A percentile compares a stretch with the other conserved stretches of the same genome.
phyloP scores from a whole-genome alignment of 1,140 invertebrate genomes.

The Augochlora pura region DNA sequence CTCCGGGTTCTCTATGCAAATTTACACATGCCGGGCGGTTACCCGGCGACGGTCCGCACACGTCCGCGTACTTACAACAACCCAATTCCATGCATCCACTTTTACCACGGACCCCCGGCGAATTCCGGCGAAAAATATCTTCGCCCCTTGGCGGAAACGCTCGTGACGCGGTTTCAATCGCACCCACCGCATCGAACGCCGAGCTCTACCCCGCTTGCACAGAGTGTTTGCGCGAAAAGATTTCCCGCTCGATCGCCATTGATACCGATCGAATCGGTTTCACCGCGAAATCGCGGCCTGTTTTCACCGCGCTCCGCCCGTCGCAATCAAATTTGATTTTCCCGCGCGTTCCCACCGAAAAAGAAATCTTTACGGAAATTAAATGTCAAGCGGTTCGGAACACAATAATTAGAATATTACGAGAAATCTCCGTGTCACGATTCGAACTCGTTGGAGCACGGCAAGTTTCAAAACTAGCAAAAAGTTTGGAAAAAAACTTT shows the following conservation, averaged over 20 bases:
- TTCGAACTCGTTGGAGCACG: too few species aligned
- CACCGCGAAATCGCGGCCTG: neutral
- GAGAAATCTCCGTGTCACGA: too few species aligned
- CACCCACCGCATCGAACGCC: neutral
- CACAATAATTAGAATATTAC: too few species aligned
- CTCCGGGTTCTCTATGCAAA: slow-evolving; percentile 57
- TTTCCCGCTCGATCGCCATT: slow-evolving; percentile 13
- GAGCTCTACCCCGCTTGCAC: neutral
- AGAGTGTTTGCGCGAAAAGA: neutral
- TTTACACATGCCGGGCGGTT: slow-evolving; percentile 63
- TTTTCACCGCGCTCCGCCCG: neutral
- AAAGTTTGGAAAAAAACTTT: too few species aligned
- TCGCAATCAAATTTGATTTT: neutral
- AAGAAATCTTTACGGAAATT: too few species aligned
- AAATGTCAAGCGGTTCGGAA: too few species aligned
- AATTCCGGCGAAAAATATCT: slow-evolving; percentile 38
- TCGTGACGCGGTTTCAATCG: neutral
- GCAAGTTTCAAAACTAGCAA: too few species aligned
- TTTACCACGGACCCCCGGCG: slow-evolving; percentile 20
- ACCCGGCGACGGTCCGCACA: slow-evolving; percentile 44
- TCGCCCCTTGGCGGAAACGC: slow-evolving; percentile 12
- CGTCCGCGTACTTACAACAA: slow-evolving; percentile 22
- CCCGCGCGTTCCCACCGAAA: too few species aligned
- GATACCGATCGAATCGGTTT: slow-evolving; percentile 1
- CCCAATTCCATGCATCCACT: slow-evolving; percentile 27